Evolutionary conservation across 2,113 vertebrate species (phyloP).

Genomic region (Tyrannus savana): DNA sequence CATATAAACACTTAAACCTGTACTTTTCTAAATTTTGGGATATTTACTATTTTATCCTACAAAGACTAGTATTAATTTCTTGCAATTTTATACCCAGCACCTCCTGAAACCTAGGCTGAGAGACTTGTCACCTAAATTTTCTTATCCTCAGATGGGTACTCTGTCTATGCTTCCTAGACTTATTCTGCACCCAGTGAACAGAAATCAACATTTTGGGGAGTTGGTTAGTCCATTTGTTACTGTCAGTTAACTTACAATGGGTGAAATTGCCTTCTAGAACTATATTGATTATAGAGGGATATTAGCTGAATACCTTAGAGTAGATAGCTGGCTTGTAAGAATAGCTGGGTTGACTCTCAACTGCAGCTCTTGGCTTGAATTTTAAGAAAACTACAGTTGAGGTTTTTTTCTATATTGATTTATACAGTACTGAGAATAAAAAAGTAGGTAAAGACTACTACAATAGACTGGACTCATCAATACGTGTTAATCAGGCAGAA

Average conservation of each 20-base stretch:
- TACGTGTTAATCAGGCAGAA: background rate
- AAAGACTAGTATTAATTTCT: background rate
- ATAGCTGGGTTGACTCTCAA: background rate
- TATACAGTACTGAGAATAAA: background rate
- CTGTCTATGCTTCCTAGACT: background rate
- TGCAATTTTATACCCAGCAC: background rate
- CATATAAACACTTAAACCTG: background rate
- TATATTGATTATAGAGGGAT: background rate
- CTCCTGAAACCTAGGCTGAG: background rate
- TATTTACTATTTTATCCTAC: background rate
- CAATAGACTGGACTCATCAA: background rate
- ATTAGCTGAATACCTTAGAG: background rate
- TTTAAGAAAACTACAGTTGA: background rate
- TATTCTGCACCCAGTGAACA: background rate
- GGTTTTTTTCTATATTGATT: background rate
- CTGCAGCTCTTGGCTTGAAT: background rate
- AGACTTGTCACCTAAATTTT: background rate
- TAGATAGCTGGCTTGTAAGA: background rate
- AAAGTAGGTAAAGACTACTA: background rate
- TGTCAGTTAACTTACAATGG: background rate
- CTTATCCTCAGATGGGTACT: background rate
- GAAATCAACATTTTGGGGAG: background rate
- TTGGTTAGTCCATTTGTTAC: background rate
- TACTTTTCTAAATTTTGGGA: background rate
- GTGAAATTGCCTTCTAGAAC: background rate